Evolutionary conservation across 2,113 vertebrate species (phyloP).

Genomic region (Anthoscopus minutus): DNA sequence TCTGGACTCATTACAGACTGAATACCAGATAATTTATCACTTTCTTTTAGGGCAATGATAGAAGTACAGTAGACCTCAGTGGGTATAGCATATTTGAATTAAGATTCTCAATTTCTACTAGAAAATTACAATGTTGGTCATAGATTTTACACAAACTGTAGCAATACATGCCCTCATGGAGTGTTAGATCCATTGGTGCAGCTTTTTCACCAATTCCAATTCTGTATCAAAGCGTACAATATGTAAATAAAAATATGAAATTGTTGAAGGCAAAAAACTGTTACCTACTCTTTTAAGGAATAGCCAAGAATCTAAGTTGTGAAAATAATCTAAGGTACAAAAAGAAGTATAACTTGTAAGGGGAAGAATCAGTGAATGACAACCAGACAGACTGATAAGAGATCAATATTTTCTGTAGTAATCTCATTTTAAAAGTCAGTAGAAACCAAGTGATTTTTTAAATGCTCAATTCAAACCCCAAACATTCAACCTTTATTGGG

Average conservation of each 20-base stretch:
- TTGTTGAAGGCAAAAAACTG: not conserved
- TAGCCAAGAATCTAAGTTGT: not conserved
- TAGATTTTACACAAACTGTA: not conserved
- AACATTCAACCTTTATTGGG: not conserved
- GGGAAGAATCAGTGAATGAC: not conserved
- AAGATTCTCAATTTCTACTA: not conserved
- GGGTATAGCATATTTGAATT: not conserved
- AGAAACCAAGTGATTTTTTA: not conserved
- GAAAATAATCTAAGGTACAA: not conserved
- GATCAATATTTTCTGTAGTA: slow-evolving; percentile 24
- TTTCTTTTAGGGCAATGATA: not conserved
- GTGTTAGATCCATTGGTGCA: not conserved
- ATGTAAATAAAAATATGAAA: not conserved
- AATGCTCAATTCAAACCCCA: not conserved
- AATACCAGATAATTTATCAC: not conserved
- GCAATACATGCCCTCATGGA: not conserved
- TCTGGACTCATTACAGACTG: not conserved
- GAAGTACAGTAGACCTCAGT: not conserved
- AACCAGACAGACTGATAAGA: not conserved
- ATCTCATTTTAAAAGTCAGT: slow-evolving; percentile 42
- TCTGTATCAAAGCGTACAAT: not conserved
- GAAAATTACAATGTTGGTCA: not conserved
- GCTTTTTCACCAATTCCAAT: not conserved
- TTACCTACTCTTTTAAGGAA: not conserved
- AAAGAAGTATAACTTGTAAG: not conserved